Evolutionary conservation across 2,888 invertebrate species (phyloP).

Genomic region (Nemotelus nigrinus): DNA sequence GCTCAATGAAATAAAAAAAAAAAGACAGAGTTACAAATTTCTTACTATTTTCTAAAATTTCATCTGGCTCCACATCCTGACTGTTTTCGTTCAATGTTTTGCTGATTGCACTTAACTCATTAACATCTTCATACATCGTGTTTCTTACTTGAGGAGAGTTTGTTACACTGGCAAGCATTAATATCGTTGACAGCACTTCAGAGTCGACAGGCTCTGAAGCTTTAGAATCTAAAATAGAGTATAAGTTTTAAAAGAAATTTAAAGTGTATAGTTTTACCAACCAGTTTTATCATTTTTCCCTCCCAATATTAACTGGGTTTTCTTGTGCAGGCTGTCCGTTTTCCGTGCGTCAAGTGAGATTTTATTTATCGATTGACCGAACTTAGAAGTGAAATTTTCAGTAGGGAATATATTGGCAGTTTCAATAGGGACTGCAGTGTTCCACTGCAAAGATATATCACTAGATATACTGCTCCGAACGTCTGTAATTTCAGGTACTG

Average conservation of each 20-base stretch:
- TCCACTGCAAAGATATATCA: slow-evolving; percentile 29
- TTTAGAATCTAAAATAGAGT: slow-evolving; percentile 53
- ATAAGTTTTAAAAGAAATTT: not conserved
- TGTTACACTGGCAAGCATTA: slow-evolving; percentile 63
- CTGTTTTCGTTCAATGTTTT: slow-evolving; percentile 61
- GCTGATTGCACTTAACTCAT: slow-evolving; percentile 61
- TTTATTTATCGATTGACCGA: too few relatives aligned
- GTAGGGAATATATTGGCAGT: too few relatives aligned
- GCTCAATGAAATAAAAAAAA: not conserved
- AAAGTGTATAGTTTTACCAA: too few relatives aligned
- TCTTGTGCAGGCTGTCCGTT: too few relatives aligned
- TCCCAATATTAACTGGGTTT: too few relatives aligned
- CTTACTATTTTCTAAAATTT: not conserved
- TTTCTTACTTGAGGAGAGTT: slow-evolving; percentile 55
- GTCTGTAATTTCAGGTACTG: slow-evolving; percentile 58
- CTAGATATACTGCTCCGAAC: slow-evolving; percentile 56
- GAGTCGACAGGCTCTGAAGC: slow-evolving; percentile 60
- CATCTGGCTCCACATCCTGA: slow-evolving; percentile 59
- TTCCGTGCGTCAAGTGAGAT: too few relatives aligned
- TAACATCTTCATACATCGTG: slow-evolving; percentile 58
- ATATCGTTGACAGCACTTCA: slow-evolving; percentile 62
- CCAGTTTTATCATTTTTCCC: too few relatives aligned
- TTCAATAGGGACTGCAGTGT: not conserved
- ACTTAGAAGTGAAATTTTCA: too few relatives aligned
- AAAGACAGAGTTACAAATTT: not conserved